Conservation (phyloP, 2,113 vertebrate genomes). For the Paramormyrops kingsleyae region DNA sequence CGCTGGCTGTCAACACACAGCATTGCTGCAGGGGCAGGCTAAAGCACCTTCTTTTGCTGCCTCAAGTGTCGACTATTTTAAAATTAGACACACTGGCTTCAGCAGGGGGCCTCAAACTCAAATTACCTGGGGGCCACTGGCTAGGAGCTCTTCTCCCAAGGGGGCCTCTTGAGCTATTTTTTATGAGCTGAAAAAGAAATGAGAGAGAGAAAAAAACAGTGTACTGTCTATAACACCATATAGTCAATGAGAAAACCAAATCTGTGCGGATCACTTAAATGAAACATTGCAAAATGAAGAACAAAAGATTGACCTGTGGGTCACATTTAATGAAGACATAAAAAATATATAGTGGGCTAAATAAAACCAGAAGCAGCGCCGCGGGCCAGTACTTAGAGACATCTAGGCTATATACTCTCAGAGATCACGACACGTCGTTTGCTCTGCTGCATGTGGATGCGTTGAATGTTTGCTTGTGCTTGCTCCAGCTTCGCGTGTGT, state of each 20-base stretch:
- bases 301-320: not conserved
- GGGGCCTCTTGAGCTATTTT: not conserved
- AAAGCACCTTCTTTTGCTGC: not conserved
- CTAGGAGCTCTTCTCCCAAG: not conserved
- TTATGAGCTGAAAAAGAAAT: not conserved
- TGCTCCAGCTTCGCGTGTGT: not conserved
- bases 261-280: not conserved
- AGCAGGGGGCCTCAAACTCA: not conserved
- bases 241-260: not conserved
- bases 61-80: not conserved
- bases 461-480: not conserved
- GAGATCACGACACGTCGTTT: not conserved
- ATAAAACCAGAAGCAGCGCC: not conserved
- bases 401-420: not conserved
- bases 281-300: not conserved
- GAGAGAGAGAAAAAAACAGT: not conserved
- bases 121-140: not conserved
- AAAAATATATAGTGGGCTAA: not conserved
- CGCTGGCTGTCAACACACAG: not conserved
- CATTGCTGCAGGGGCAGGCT: not conserved
- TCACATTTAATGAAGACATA: not conserved
- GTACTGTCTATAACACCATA: not conserved
- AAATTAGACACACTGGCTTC: not conserved
- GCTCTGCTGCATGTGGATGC: not conserved
- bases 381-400: not conserved